Base-by-base conservation (phyloP, 1,140 invertebrate genomes). In the Amyelois transitella region DNA sequence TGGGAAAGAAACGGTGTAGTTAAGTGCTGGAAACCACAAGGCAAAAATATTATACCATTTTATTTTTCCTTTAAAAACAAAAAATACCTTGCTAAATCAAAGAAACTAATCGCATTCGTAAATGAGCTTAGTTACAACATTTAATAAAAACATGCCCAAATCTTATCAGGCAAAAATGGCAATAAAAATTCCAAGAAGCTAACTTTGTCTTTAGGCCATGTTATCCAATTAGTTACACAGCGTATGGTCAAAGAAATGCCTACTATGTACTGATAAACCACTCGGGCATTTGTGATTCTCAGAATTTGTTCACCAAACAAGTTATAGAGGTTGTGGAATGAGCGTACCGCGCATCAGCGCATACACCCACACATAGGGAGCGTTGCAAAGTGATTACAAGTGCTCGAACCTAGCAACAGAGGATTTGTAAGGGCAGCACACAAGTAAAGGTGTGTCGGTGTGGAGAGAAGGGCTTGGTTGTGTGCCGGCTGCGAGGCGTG, bases 281-380 rank as follows among this genome's bases (percentile, higher is more conserved):
- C 64, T 51, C 66, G 66, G 69, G 69, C 72, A 74, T 38, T 69
- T 67, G 68, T 70, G 75, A 72, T 85, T 83, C 77, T 75, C 63
- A 77, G 78, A 83, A 83, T 75, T 77, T 75, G 75, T 80, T 76
- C 75, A 78, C 75, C 62, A 81, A 82, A 81, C 81, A 75, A 81
- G 80, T 83, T 81, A 72, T 72, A 73, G 66, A 64, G 73, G 67
- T 69, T 56, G 32, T 38, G 32, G 62, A 63, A 68, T 54, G 50
- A 60, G 62, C 59, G 62, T 64, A 64, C 62, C 55, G 50, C 50
- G 18, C 66, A 58, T 22, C 51, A 51, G 18, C 20, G 45, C 20
- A 49, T 55, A 10, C 14, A 60, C 57, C 49, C 67, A 63, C 68
- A 68, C 71, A 56, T 24, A 44, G 12, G 14, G 12, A 24, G 7